Base-by-base conservation (phyloP, 2,113 vertebrate species). In the Boleophthalmus pectinirostris region DNA sequence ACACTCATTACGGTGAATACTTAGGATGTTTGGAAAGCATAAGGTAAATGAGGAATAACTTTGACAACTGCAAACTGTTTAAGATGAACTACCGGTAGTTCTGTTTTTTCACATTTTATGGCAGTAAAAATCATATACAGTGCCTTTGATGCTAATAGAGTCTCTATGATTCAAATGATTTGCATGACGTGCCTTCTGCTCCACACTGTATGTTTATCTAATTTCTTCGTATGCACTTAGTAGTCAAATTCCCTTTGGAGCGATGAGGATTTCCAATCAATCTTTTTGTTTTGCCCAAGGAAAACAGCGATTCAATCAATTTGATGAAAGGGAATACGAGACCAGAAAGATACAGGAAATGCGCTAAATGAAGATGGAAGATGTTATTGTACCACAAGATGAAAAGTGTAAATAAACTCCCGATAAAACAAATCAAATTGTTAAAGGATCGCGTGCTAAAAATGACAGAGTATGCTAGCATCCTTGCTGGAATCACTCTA, bases 251-350 rank as follows among this genome's bases (percentile, higher is more conserved):
- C 70, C 69, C 23, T 14, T 69, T 43, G 61, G 61, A n/a, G 16
- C 61, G n/a, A 38, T 43, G 33, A 64, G 10, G 18, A 35, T 38
- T 29, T n/a, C n/a, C 61, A 35, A 38, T 64, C 61, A 64, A 64
- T 76, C 49, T 72, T 53, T 71, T 64, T 58, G 71, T 64, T 58
- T 43, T 13, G 25, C 13, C 72, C 65, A 23, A 77, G 23, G 66
- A 72, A 69, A 81, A 72, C 69, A 72, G 69, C 0, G 64, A 70
- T 81, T 85, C 68, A 5, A 51, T 75, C 70, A 74, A 72, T 63
- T 57, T 79, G 83, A 89, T 70, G 57, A 82, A 85, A 72, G 72
- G 57, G 1, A 80, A 85, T 11, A 69, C 2, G 83, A 81, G 43
- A 9, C 80, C 65, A 47, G 58, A 77, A 33, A 76, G 64, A 79